A percentile compares a stretch with the other conserved stretches of the same genome.
These are phyloP conservation scores for Andrena cerasifolii DNA, from an alignment of 1,140 invertebrate genomes.

Conservation along the genomic window DNA sequence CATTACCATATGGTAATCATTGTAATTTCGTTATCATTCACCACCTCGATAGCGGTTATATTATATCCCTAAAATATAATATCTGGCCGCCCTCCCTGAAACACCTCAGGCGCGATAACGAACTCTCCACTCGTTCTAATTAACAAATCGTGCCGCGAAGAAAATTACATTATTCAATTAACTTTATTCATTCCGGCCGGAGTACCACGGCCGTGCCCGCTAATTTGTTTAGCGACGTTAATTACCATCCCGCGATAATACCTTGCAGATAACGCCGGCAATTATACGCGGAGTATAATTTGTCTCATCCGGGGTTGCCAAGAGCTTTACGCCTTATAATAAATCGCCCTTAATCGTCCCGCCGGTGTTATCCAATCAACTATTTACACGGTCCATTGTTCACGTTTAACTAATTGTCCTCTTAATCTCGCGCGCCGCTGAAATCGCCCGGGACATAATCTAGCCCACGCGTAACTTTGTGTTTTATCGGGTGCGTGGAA, in stretches of 20 bases:
- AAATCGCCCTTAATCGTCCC: conserved; percentile 35
- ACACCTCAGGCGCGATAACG: neutral
- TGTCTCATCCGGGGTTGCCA: conserved; percentile 15
- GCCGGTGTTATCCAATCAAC: conserved; percentile 36
- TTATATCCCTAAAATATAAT: conserved; percentile 48
- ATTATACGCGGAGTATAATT: conserved; percentile 36
- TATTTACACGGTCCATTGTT: conserved; percentile 25
- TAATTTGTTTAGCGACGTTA: conserved; percentile 44
- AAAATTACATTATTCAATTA: conserved; percentile 26
- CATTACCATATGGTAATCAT: conserved; percentile 74
- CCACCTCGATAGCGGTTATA: conserved; percentile 37
- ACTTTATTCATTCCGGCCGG: neutral
- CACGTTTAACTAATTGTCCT: conserved; percentile 3
- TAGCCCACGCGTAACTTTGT: too few species aligned
- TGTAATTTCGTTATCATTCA: conserved; percentile 61
- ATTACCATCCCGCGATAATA: conserved; percentile 21
- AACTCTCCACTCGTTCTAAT: neutral
- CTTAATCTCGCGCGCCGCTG: neutral
- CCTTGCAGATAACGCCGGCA: conserved; percentile 26
- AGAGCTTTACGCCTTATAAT: conserved; percentile 39
- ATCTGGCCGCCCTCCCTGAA: neutral
- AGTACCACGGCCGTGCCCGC: neutral
- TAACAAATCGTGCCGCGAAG: conserved; percentile 27
- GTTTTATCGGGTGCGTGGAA: too few species aligned
- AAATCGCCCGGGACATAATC: neutral